Evolutionary conservation across 1,140 invertebrate genomes (phyloP).

Genomic region (Monochamus saltuarius): DNA sequence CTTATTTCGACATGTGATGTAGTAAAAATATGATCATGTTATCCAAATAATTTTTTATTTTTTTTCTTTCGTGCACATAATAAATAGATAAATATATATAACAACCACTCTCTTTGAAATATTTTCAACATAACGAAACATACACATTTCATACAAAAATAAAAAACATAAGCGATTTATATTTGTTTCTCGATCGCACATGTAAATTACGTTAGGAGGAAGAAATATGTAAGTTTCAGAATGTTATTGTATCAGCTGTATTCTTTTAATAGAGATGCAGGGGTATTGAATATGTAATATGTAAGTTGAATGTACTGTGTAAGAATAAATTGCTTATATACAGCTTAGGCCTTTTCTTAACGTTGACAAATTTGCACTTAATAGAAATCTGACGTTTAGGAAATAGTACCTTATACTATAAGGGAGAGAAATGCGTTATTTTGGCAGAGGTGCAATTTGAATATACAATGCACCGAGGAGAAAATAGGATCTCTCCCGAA

Average conservation of each 20-base stretch:
- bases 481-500: too few relatives aligned
- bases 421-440: too few relatives aligned
- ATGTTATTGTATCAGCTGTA: constrained; percentile 23
- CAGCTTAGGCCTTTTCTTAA: constrained; percentile 6
- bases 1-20: neutral
- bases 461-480: too few relatives aligned
- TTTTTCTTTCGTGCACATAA: constrained; percentile 36
- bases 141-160: constrained; percentile 29
- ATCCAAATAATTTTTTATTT: constrained; percentile 24
- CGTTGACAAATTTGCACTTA: too few relatives aligned
- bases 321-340: constrained; percentile 45
- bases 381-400: too few relatives aligned
- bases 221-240: constrained; percentile 35
- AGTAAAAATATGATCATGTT: constrained; percentile 1
- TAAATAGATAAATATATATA: constrained; percentile 28
- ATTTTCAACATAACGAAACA: constrained; percentile 29
- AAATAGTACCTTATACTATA: too few relatives aligned
- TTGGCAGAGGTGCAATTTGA: too few relatives aligned
- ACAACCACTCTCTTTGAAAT: constrained; percentile 31
- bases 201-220: constrained; percentile 17
- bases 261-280: constrained; percentile 24
- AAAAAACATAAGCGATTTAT: constrained; percentile 26
- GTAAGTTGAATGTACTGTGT: constrained; percentile 42
- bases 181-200: constrained; percentile 28
- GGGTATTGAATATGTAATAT: constrained; percentile 33